Evolutionary conservation across 2,797 vertebrate species (phyloP), one percentile per base, ranked within the genome.

Genomic region (Austrolebias charrua): DNA sequence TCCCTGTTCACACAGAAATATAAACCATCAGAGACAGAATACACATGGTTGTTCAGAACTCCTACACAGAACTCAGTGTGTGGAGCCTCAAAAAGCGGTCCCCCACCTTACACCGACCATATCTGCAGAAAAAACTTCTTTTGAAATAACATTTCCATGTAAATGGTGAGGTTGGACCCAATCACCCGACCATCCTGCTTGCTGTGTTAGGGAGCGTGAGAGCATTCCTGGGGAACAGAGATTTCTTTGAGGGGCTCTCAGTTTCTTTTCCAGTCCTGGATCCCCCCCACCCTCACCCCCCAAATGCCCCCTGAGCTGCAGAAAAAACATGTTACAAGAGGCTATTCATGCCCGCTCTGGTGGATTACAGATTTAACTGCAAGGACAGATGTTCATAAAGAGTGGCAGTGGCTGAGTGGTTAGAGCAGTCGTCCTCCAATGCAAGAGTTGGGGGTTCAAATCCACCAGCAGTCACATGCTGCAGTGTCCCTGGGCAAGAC

Each of bases 221-320:
- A 81, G 61, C 89, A 92, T 94, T 92, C 86, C 89, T 89, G 74
- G 58, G 63, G 72, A 93, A 96, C 95, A 97, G 92, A 90, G 86
- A 79, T 61, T 78, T 91, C 94, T 93, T 96, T 97, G 90, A 96
- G 83, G 66, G 68, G 70, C 69, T 82, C 77, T 78, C 75, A 61
- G 78, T 60, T 79, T 63, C 47, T 42, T 81, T 84, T 84, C 63
- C 92, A 94, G 81, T 73, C 83, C 85, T 78, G 91, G 95, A 89
- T 93, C 83, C 81, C 73, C 65, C n/a, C n/a, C n/a, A n/a, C n/a
- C n/a, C n/a, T n/a, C 24, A 24, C 24, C 24, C 24, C 24, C 24
- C 24, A 24, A 24, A 24, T 24, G 24, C 24, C 24, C 24, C 71
- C 76, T 58, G 80, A 83, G 81, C 84, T 72, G 75, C 75, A 83